Percentiles rank a stretch among this genome's conserved stretches.
Conservation (phyloP, 1,140 invertebrate genomes). For the Dufourea novaeangliae region DNA sequence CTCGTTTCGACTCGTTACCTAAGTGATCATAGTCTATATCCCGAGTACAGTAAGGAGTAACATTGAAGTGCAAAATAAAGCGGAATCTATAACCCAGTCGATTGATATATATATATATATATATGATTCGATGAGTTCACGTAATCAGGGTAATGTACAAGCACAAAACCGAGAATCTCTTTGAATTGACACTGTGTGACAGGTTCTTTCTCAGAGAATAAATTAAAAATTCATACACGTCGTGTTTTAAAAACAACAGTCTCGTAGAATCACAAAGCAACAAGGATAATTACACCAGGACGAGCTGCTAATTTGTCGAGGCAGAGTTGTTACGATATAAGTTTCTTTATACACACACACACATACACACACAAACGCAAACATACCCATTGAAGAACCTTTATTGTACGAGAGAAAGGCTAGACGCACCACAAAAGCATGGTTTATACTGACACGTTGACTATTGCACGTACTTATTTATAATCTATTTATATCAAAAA, state of each 20-base stretch:
- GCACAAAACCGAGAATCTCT: not conserved
- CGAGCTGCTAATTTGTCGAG: constrained; percentile 3
- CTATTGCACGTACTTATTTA: constrained; percentile 49
- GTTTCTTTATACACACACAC: constrained; percentile 19
- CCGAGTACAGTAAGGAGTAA: constrained; percentile 11
- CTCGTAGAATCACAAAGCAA: not conserved
- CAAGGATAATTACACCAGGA: not conserved
- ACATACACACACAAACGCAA: no score
- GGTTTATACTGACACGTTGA: constrained; percentile 47
- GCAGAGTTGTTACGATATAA: constrained; percentile 9
- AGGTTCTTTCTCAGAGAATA: not conserved
- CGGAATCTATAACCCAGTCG: constrained; percentile 4
- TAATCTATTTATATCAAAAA: constrained; percentile 55
- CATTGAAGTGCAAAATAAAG: not conserved
- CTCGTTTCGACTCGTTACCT: constrained; percentile 28
- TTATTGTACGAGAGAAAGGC: constrained; percentile 31
- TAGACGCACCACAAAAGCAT: constrained; percentile 47
- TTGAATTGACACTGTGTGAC: not conserved
- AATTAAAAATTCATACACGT: not conserved
- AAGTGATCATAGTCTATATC: constrained; percentile 25
- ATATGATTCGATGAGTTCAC: not conserved
- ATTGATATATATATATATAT: not conserved
- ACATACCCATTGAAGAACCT: constrained; percentile 23
- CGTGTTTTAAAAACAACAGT: not conserved
- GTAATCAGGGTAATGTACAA: constrained; percentile 27